phyloP scores from a whole-genome alignment of 2,113 vertebrate species.

The Otis tarda region DNA sequence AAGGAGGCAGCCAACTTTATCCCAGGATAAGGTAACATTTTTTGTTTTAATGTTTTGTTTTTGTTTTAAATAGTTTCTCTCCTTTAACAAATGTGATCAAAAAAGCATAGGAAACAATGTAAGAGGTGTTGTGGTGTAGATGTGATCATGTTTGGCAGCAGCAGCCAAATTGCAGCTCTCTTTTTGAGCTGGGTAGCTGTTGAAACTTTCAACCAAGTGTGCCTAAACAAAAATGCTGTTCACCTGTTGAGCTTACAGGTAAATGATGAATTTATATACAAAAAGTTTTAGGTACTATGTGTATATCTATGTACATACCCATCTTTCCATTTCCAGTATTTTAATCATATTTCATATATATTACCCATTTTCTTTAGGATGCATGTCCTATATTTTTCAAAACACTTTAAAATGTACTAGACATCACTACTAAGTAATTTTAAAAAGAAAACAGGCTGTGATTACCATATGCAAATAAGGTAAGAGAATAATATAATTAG shows the following conservation, averaged over 20 bases:
- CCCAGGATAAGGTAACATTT: neutral
- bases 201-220: neutral
- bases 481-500: neutral
- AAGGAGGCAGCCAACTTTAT: neutral
- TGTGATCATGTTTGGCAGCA: neutral
- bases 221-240: neutral
- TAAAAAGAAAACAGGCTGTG: neutral
- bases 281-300: neutral
- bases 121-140: neutral
- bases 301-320: neutral
- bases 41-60: neutral
- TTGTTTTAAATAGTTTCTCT: neutral
- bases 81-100: neutral
- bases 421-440: neutral
- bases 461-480: neutral
- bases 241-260: neutral
- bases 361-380: neutral
- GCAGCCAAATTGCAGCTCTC: neutral
- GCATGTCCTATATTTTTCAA: neutral
- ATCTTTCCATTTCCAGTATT: neutral
- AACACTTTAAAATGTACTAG: neutral
- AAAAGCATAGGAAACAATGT: neutral
- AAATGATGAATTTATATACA: neutral
- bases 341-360: neutral
- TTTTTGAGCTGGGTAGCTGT: neutral